phyloP scores from a whole-genome alignment of 2,113 vertebrate species.

The Bathybates hornii region DNA sequence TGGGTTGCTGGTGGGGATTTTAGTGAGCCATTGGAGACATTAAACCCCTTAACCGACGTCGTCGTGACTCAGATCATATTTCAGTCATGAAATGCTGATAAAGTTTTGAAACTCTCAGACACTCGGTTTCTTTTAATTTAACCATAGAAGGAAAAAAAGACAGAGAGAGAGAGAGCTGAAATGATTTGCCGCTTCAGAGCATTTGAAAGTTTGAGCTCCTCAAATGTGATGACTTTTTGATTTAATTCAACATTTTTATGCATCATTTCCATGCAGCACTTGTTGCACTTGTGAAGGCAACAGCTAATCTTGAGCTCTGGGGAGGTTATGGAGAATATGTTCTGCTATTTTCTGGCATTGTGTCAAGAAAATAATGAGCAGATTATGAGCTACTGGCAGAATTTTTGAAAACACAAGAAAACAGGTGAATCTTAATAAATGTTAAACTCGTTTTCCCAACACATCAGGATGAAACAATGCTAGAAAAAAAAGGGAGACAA shows the following conservation, averaged over 20 bases:
- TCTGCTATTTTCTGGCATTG: background rate
- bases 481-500: background rate
- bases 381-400: background rate
- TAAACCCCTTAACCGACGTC: background rate
- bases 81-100: background rate
- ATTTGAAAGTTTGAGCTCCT: background rate
- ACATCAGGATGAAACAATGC: background rate
- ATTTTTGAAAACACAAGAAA: background rate
- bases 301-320: background rate
- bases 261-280: background rate
- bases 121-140: background rate
- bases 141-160: accelerated
- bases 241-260: background rate
- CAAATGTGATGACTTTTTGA: background rate
- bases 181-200: background rate
- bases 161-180: background rate
- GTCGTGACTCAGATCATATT: background rate
- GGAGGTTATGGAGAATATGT: background rate
- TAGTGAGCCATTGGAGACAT: background rate
- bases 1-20: background rate
- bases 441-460: background rate
- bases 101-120: background rate
- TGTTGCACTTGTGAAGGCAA: background rate
- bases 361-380: background rate
- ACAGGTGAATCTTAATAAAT: background rate